These are phyloP conservation scores for Poeciliopsis presidionis DNA, from an alignment of 2,797 vertebrate genomes.

Conservation along the genomic window DNA sequence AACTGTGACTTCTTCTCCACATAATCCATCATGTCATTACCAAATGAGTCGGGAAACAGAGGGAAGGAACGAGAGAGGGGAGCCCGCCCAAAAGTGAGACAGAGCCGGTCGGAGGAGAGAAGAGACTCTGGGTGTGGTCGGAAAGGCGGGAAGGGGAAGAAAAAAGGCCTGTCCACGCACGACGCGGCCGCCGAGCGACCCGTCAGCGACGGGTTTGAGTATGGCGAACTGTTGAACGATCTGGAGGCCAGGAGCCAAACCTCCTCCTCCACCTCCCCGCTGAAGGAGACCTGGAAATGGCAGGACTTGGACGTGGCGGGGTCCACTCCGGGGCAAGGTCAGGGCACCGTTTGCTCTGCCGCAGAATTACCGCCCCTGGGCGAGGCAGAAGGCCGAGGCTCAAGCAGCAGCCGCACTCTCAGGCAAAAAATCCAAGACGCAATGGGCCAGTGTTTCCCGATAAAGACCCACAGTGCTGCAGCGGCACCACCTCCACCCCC, in stretches of 20 bases:
- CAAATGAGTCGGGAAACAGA: constrained; percentile 75
- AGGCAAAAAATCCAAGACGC: constrained; percentile 88
- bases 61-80: constrained; percentile 82
- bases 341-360: constrained; percentile 36
- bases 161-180: constrained; percentile 71
- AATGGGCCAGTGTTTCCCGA: constrained; percentile 87
- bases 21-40: constrained; percentile 74
- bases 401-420: constrained; percentile 76
- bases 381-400: constrained; percentile 75
- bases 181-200: constrained; percentile 72
- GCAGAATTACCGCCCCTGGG: constrained; percentile 48
- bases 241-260: constrained; percentile 66
- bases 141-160: constrained; percentile 78
- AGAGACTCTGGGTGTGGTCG: constrained; percentile 68
- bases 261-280: constrained; percentile 65
- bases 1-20: constrained; percentile 23
- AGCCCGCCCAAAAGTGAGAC: constrained; percentile 85
- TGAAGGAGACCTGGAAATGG: constrained; percentile 70
- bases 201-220: constrained; percentile 83
- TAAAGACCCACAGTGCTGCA: constrained; percentile 75
- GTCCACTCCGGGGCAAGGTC: constrained; percentile 56
- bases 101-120: constrained; percentile 84
- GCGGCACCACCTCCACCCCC: constrained; percentile 42
- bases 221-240: constrained; percentile 78
- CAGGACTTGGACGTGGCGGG: constrained; percentile 62